These are phyloP conservation scores for Ditula angustiorana DNA, from an alignment of 2,888 invertebrate genomes.

Conservation along the genomic window DNA sequence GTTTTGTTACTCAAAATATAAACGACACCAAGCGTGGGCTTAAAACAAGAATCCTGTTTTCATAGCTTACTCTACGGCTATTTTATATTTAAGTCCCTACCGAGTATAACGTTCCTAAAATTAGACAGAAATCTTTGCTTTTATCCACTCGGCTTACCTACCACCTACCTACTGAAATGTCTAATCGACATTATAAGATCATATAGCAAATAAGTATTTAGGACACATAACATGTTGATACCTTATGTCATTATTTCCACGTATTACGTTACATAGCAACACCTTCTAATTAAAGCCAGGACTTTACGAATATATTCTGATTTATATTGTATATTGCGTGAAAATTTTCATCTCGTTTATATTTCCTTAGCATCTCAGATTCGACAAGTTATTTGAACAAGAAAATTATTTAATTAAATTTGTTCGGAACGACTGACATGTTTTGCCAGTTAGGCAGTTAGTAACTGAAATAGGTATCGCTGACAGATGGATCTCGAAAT, in stretches of 20 bases:
- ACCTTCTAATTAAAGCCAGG: constrained; percentile 19
- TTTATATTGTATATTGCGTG: constrained; percentile 13
- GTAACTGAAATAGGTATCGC: constrained; percentile 1
- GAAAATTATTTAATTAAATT: constrained; percentile 37
- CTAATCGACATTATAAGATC: no score
- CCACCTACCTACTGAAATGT: no score
- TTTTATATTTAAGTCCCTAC: no score
- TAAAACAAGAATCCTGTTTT: neutral
- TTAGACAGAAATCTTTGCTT: no score
- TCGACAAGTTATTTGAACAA: constrained; percentile 22
- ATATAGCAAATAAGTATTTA: no score
- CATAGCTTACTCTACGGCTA: neutral
- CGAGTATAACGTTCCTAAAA: no score
- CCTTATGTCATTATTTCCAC: neutral
- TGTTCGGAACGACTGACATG: constrained; percentile 6
- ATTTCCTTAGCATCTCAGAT: constrained; percentile 8
- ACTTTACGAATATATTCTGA: neutral
- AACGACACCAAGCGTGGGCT: neutral
- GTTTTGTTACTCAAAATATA: neutral
- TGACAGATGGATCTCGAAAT: neutral
- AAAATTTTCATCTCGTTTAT: constrained; percentile 18
- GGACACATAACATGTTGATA: no score
- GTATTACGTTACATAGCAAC: neutral
- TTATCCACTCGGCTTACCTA: no score
- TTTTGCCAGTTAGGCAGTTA: constrained; percentile 20